Percentiles rank a stretch among this genome's conserved stretches.
phyloP scores from a whole-genome alignment of 2,888 invertebrate genomes.

The Corythucha ciliata region DNA sequence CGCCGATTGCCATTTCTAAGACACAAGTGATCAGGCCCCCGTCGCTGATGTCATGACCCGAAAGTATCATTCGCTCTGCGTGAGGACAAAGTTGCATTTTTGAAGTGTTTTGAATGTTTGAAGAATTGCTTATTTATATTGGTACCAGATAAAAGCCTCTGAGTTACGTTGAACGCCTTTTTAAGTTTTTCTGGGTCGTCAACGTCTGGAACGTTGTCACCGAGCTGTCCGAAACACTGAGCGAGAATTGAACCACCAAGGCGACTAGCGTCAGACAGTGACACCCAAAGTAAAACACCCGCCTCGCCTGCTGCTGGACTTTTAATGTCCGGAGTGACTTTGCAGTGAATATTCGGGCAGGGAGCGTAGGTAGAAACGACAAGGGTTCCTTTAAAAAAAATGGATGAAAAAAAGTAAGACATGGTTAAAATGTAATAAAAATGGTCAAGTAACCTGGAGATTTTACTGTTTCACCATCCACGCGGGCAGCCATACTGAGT shows the following conservation, averaged over 20 bases:
- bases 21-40: slow-evolving; percentile 85
- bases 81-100: slow-evolving; percentile 24
- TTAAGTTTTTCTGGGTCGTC: slow-evolving; percentile 58
- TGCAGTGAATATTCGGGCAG: slow-evolving; percentile 75
- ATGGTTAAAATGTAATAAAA: slow-evolving; percentile 4
- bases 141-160: slow-evolving; percentile 64
- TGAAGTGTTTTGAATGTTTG: not conserved
- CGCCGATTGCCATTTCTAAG: slow-evolving; percentile 94
- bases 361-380: slow-evolving; percentile 96
- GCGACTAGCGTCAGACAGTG: slow-evolving; percentile 63
- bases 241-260: slow-evolving; percentile 89
- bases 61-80: slow-evolving; percentile 56
- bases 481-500: slow-evolving; percentile 89
- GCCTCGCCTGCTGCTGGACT: slow-evolving; percentile 50
- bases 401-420: not conserved
- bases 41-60: slow-evolving; percentile 95
- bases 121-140: not conserved
- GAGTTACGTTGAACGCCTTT: slow-evolving; percentile 72
- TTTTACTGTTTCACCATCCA: slow-evolving; percentile 52
- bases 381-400: slow-evolving; percentile 58
- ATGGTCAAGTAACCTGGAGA: slow-evolving; percentile 45
- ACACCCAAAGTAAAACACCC: slow-evolving; percentile 66
- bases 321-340: slow-evolving; percentile 85
- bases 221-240: slow-evolving; percentile 79
- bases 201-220: slow-evolving; percentile 70